Base-by-base conservation (phyloP, 2,888 invertebrate genomes). In the Drosophila mimica region DNA sequence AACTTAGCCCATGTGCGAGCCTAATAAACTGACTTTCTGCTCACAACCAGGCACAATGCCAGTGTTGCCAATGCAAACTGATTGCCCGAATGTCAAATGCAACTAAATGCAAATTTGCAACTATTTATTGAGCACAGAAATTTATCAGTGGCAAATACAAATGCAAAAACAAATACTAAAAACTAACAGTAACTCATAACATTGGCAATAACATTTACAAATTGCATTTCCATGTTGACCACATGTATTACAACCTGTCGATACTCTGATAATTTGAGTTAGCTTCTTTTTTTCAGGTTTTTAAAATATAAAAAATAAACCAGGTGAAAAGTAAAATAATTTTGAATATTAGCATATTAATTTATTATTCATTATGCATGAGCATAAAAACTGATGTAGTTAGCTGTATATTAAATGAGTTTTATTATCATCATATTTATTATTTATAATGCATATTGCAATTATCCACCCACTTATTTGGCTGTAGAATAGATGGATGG, bases 151-250 rank as follows among this genome's bases (percentile, higher is more conserved):
- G 25, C 53, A 79, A 62, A 72, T 62, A 60, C 34, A 62, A 52
- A 43, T 40, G 49, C 62, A 34, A 69, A 63, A 59, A 51, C 60
- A 60, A 25, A 67, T 31, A 51, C 25, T 43, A 33, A 34, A 58
- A 40, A 28, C 52, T 40, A 58, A 54, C 57, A 54, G 46, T 20
- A 49, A 28, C 40, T 68, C 58, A 59, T 53, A 70, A 59, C 76
- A 76, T 69, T 66, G 38, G 30, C 64, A 61, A 76, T 56, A 76
- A 76, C 61, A 76, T 80, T 80, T 59, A 59, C 68, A 80, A 71
- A 76, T 68, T 78, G 53, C 36, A 68, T 62, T 76, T 70, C n/a
- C 63, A 54, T 62, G 36, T 49, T 15, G 46, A n/a, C 20, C 25
- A 2, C 11, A 20, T 31, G 34, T 28, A 20, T 25, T 8, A 30